phyloP scores from a whole-genome alignment of 2,113 vertebrate species.

The Sturnira hondurensis region DNA sequence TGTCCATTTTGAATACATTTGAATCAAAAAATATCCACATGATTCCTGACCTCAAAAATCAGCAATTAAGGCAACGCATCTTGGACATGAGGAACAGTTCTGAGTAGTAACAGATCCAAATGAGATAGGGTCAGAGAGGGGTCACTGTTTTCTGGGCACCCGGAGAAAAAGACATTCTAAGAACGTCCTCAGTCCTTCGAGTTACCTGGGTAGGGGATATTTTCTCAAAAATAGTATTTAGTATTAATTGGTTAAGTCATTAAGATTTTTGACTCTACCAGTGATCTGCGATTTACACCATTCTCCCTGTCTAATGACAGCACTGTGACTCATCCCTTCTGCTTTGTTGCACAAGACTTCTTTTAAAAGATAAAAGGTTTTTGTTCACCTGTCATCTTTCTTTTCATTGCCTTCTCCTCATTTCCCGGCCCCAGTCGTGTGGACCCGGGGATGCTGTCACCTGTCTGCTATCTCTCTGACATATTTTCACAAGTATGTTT shows the following conservation, averaged over 20 bases:
- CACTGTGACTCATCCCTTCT: constrained; percentile 32
- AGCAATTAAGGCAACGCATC: background rate
- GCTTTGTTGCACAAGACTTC: constrained; percentile 12
- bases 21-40: background rate
- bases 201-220: background rate
- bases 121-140: too few relatives aligned
- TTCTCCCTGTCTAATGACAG: constrained; percentile 33
- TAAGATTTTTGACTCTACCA: background rate
- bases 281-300: background rate
- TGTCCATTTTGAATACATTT: background rate
- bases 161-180: background rate
- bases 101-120: background rate
- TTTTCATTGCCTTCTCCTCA: background rate
- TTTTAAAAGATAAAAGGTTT: constrained; percentile 44
- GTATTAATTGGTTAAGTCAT: constrained; percentile 25
- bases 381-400: constrained; percentile 56
- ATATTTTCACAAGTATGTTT: constrained; percentile 63
- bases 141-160: background rate
- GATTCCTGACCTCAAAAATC: background rate
- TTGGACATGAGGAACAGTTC: background rate
- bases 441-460: constrained; percentile 27
- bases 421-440: constrained; percentile 15
- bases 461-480: constrained; percentile 51
- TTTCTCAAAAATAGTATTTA: constrained; percentile 23
- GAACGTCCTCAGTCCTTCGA: background rate